phyloP scores from a whole-genome alignment of 1,140 invertebrate species.

The Catajapyx aquilonaris region DNA sequence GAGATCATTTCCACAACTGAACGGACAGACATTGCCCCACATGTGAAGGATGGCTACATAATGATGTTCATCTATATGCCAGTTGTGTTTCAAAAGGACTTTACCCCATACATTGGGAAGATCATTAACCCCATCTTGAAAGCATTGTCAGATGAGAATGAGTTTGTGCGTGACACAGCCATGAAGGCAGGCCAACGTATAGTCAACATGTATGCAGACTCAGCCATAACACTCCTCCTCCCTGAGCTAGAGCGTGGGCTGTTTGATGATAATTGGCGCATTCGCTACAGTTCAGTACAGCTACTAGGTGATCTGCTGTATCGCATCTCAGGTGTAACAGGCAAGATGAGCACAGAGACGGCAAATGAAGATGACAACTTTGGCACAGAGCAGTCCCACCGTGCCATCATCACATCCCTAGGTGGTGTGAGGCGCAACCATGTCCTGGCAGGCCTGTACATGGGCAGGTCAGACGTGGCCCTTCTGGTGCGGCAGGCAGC shows the following conservation, averaged over 20 bases:
- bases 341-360: conserved; percentile 98
- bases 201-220: conserved; percentile 88
- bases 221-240: conserved; percentile 77
- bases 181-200: conserved; percentile 90
- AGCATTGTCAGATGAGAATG: conserved; percentile 93
- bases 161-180: conserved; percentile 94
- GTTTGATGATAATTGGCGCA: conserved; percentile 97
- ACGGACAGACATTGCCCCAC: conserved; percentile 79
- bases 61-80: conserved; percentile 99
- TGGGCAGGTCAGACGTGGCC: conserved; percentile 92
- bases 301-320: conserved; percentile 90
- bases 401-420: conserved; percentile 68
- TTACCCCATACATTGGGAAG: conserved; percentile 88
- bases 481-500: conserved; percentile 92
- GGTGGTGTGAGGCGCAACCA: conserved; percentile 76
- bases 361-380: conserved; percentile 97
- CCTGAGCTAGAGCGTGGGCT: conserved; percentile 85
- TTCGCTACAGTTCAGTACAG: conserved; percentile 89
- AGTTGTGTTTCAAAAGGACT: conserved; percentile 82
- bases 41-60: conserved; percentile 98
- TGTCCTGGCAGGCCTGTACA: conserved; percentile 87
- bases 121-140: conserved; percentile 96
- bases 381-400: conserved; percentile 88
- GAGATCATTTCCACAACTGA: conserved; percentile 94
- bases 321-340: conserved; percentile 88